Percentiles rank a stretch among this genome's conserved stretches.
These are phyloP conservation scores for Stegodyphus dumicola DNA, from an alignment of 1,140 invertebrate genomes.

Conservation along the genomic window DNA sequence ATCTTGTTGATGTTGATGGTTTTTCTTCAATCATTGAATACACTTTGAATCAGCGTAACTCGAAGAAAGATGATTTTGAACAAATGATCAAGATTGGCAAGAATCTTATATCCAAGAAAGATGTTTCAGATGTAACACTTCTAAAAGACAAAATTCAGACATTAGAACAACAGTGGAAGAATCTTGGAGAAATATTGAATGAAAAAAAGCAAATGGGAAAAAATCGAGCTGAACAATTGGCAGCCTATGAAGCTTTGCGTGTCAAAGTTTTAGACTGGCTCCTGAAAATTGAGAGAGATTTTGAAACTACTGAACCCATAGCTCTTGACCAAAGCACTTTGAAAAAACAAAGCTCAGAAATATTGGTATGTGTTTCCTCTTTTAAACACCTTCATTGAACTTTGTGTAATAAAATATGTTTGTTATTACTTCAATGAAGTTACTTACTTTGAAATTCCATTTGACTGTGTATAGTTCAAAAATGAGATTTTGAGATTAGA, in stretches of 20 bases:
- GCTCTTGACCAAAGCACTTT: conserved; percentile 87
- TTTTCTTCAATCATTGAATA: conserved; percentile 76
- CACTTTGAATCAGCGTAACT: conserved; percentile 70
- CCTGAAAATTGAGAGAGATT: conserved; percentile 79
- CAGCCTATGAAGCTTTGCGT: conserved; percentile 84
- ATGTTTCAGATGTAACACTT: conserved; percentile 85
- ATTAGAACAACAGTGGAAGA: conserved; percentile 88
- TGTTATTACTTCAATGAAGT: no score
- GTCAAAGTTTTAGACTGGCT: conserved; percentile 89
- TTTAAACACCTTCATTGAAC: no score
- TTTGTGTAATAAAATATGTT: no score
- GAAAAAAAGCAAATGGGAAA: conserved; percentile 86
- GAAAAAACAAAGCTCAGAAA: conserved; percentile 84
- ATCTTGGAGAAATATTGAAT: conserved; percentile 80
- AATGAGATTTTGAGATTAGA: no score
- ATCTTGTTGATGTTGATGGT: conserved; percentile 75
- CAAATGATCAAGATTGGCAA: conserved; percentile 84
- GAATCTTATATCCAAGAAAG: conserved; percentile 84
- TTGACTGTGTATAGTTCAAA: no score
- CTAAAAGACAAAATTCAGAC: conserved; percentile 82
- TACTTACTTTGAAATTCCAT: no score
- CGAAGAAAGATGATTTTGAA: conserved; percentile 76
- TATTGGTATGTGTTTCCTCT: conserved; percentile 73
- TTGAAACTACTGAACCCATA: conserved; percentile 79
- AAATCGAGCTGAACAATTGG: conserved; percentile 83